Conservation (phyloP, 2,888 invertebrate species). For the Chymomyza fuscimana region DNA sequence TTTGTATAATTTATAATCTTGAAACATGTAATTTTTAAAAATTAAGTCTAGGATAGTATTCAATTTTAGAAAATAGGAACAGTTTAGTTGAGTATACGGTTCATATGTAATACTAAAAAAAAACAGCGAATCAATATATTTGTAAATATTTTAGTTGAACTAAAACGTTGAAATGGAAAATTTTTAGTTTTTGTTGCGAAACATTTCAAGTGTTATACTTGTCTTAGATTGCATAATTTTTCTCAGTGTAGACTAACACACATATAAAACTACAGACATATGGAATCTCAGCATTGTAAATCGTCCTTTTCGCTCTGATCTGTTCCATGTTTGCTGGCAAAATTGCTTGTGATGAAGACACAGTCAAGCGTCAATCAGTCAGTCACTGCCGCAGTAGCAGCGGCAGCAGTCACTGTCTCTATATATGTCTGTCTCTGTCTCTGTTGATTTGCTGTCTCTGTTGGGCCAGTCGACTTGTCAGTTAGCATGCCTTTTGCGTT, state of each 20-base stretch:
- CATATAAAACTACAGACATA: conserved; percentile 34
- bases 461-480: conserved; percentile 47
- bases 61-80: no score
- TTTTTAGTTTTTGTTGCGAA: no score
- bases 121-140: no score
- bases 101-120: no score
- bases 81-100: no score
- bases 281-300: conserved; percentile 58
- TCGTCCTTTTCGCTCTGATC: conserved; percentile 21
- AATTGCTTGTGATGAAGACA: conserved; percentile 74
- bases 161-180: no score
- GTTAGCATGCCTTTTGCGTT: conserved; percentile 66
- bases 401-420: conserved; percentile 14
- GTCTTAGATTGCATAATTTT: not conserved
- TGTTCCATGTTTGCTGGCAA: conserved; percentile 59
- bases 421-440: conserved; percentile 18
- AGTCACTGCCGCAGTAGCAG: conserved; percentile 43
- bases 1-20: no score
- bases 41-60: no score
- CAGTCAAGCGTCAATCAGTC: conserved; percentile 72
- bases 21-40: no score
- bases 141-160: no score
- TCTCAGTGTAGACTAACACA: conserved; percentile 28
- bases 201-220: no score
- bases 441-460: conserved; percentile 13